Percentiles rank a stretch among this genome's conserved stretches.
phyloP scores from a whole-genome alignment of 2,797 vertebrate genomes.

The Micrastur ruficollis region DNA sequence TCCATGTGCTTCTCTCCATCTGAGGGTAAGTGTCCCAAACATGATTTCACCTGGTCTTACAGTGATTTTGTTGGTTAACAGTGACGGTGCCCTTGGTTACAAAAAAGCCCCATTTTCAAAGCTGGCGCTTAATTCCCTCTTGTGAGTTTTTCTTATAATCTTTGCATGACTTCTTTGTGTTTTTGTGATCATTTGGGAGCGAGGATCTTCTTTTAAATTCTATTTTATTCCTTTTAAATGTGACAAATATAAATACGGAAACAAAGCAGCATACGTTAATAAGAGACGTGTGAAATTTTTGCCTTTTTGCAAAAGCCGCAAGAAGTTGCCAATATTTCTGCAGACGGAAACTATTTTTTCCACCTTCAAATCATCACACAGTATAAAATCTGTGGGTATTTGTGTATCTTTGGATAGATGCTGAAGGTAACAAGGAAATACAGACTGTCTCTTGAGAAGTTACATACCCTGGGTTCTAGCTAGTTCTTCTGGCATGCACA shows the following conservation, averaged over 20 bases:
- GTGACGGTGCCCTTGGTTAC: neutral
- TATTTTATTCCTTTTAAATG: conserved; percentile 67
- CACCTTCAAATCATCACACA: neutral
- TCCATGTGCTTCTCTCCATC: fast-evolving
- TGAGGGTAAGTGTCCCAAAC: neutral
- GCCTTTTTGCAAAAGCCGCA: neutral
- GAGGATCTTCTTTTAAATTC: conserved; percentile 59
- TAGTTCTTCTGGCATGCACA: neutral
- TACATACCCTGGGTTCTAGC: neutral
- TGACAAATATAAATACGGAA: conserved; percentile 71
- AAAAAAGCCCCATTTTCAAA: conserved; percentile 3
- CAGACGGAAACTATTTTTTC: neutral
- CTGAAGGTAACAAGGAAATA: neutral
- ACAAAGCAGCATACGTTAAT: conserved; percentile 66
- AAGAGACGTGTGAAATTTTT: conserved; percentile 38
- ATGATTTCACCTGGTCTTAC: neutral
- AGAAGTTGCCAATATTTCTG: conserved; percentile 10
- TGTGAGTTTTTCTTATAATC: conserved; percentile 58
- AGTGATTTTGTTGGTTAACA: neutral
- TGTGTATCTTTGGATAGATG: neutral
- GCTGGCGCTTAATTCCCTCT: conserved; percentile 26
- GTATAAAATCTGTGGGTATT: neutral
- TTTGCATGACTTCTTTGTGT: conserved; percentile 56
- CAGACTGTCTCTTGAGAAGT: neutral
- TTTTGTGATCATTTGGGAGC: conserved; percentile 51